Percentiles rank a stretch among this genome's conserved stretches.
phyloP scores from a whole-genome alignment of 1,140 invertebrate genomes.

The Calliopsis andreniformis region DNA sequence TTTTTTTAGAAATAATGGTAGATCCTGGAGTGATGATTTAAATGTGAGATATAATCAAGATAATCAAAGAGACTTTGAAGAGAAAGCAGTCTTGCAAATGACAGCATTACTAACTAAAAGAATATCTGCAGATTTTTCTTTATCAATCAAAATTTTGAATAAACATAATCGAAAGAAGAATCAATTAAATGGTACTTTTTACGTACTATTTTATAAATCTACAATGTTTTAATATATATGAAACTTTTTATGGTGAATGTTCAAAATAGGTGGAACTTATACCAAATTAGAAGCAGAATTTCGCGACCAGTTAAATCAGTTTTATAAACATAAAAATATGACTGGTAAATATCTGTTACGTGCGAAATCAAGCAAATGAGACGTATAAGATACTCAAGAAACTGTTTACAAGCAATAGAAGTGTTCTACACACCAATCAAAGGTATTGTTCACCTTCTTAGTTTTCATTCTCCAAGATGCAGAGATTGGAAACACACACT shows the following conservation, averaged over 20 bases:
- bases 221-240: constrained; percentile 21
- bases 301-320: constrained; percentile 82
- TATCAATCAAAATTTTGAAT: constrained; percentile 60
- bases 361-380: constrained; percentile 50
- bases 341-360: constrained; percentile 56
- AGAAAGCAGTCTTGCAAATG: constrained; percentile 87
- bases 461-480: too few relatives aligned
- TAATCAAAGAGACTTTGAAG: constrained; percentile 90
- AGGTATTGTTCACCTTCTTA: too few relatives aligned
- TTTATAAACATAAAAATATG: constrained; percentile 71
- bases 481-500: too few relatives aligned
- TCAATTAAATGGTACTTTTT: constrained; percentile 72
- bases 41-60: constrained; percentile 92
- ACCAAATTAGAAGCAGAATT: constrained; percentile 87
- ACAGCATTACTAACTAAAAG: constrained; percentile 83
- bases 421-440: not conserved
- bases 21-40: constrained; percentile 87
- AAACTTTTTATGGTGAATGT: constrained; percentile 34
- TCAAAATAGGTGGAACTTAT: constrained; percentile 85
- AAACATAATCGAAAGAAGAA: constrained; percentile 67
- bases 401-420: not conserved
- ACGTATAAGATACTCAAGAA: not conserved
- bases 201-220: constrained; percentile 33
- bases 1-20: constrained; percentile 69
- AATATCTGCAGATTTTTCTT: constrained; percentile 70